phyloP scores from a whole-genome alignment of 2,113 vertebrate species.

The Colistium nudipinnis region DNA sequence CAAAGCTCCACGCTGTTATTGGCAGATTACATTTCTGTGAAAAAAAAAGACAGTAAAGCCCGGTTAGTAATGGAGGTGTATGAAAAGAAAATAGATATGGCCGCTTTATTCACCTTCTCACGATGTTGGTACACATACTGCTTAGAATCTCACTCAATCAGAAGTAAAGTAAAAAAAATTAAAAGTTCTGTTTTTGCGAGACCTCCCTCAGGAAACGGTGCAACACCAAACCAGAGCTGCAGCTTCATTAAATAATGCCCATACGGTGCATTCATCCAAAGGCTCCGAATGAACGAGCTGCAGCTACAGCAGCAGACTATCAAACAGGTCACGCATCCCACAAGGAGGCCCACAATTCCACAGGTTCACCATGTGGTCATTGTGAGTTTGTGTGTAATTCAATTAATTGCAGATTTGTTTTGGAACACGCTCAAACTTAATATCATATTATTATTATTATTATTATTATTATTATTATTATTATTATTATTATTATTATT shows the following conservation, averaged over 20 bases:
- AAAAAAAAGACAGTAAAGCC: constrained; percentile 33
- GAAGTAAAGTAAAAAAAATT: background rate
- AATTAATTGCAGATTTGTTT: background rate
- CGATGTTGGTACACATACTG: background rate
- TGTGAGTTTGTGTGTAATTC: background rate
- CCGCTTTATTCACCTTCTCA: background rate
- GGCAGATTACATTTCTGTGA: constrained; percentile 53
- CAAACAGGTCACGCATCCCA: no score
- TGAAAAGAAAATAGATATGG: constrained; percentile 34
- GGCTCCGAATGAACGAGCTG: no score
- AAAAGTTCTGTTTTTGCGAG: no score
- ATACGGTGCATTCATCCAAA: no score
- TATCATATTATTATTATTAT: no score
- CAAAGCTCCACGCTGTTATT: constrained; percentile 52
- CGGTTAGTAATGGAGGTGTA: background rate
- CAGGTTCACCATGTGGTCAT: background rate
- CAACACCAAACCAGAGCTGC: background rate
- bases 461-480: no score
- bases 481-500: no score
- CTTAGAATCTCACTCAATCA: background rate
- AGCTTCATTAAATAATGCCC: no score
- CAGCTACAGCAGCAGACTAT: no score
- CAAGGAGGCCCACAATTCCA: background rate
- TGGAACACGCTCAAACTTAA: no score
- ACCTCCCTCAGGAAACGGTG: background rate